Conservation (phyloP, 2,113 vertebrate genomes). For the Chunga burmeisteri region DNA sequence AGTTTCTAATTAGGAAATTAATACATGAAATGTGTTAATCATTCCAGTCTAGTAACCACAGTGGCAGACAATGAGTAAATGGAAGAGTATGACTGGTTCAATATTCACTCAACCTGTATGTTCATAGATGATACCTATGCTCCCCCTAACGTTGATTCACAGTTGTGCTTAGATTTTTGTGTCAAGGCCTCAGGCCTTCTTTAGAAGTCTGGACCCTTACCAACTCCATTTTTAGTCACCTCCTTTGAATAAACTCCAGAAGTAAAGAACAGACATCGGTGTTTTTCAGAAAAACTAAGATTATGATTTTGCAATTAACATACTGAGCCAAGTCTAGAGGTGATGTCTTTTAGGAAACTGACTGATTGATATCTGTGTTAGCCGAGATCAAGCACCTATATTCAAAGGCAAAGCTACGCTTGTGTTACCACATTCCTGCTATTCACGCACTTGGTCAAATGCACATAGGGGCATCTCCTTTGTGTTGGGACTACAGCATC, state of each 20-base stretch:
- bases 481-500: background rate
- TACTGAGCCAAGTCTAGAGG: background rate
- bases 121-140: background rate
- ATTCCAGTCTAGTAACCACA: background rate
- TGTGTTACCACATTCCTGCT: background rate
- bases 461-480: fast-evolving
- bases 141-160: background rate
- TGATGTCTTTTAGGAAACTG: background rate
- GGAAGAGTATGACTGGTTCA: background rate
- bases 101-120: background rate
- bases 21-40: background rate
- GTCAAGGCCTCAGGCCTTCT: background rate
- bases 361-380: background rate
- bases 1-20: background rate
- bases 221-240: background rate
- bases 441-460: background rate
- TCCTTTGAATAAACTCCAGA: background rate
- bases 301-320: background rate
- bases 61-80: background rate
- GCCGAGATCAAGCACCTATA: background rate
- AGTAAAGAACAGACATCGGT: background rate
- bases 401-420: background rate
- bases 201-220: background rate
- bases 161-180: background rate
- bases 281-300: background rate